These are phyloP conservation scores for Argyra leucocephala DNA, from an alignment of 2,888 invertebrate genomes.

Conservation along the genomic window DNA sequence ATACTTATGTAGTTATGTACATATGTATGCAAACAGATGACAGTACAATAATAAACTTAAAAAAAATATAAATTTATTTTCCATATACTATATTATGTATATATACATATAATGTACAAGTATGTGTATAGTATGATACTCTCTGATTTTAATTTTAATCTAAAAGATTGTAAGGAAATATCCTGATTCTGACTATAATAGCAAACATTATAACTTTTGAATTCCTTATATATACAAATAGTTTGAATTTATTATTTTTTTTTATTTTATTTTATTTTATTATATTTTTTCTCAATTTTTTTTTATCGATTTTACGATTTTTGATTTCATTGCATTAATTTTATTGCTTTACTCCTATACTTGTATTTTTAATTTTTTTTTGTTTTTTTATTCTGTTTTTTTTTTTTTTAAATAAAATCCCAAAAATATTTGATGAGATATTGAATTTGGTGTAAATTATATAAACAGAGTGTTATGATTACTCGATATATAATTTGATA, in stretches of 20 bases:
- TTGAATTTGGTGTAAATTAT: not conserved
- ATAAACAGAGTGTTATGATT: no score
- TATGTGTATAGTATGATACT: not conserved
- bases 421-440: not conserved
- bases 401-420: not conserved
- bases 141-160: not conserved
- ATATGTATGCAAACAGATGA: no score
- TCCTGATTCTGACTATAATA: not conserved
- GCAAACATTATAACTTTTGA: not conserved
- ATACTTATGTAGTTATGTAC: no score
- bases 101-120: no score
- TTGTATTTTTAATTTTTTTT: not conserved
- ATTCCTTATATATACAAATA: not conserved
- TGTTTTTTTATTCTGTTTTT: not conserved
- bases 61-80: no score
- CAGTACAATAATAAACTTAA: no score
- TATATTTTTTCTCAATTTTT: not conserved
- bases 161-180: not conserved
- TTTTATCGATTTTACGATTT: not conserved
- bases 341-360: not conserved
- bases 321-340: not conserved
- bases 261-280: no score
- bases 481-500: no score
- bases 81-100: no score
- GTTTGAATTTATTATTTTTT: not conserved